Conservation (phyloP, 2,888 invertebrate species). For the Dichetophora obliterata region DNA sequence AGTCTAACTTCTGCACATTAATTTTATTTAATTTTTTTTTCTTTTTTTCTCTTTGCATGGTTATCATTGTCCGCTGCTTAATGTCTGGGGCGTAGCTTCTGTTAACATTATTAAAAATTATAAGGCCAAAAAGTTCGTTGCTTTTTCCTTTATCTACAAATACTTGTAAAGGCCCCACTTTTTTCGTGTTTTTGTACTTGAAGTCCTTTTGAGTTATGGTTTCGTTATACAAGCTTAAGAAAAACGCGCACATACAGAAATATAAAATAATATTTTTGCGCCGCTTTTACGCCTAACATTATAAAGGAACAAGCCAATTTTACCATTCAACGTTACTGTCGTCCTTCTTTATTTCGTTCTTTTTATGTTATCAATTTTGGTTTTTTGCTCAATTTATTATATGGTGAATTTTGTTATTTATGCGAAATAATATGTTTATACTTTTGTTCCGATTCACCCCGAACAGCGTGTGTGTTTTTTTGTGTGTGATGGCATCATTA, state of each 20-base stretch:
- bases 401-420: constrained; percentile 23
- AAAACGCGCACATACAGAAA: not conserved
- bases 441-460: not conserved
- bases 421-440: constrained; percentile 22
- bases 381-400: constrained; percentile 9
- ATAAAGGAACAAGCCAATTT: no score
- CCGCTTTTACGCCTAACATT: no score
- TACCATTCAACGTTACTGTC: no score
- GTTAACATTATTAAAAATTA: constrained; percentile 22
- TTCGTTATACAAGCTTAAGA: not conserved
- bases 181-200: not conserved
- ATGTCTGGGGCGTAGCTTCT: not conserved
- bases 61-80: not conserved
- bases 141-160: not conserved
- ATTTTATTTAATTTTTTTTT: no score
- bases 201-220: not conserved
- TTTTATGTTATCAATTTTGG: constrained; percentile 2
- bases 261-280: not conserved
- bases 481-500: constrained; percentile 53
- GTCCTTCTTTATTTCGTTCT: not conserved
- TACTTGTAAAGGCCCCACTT: no score
- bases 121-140: not conserved
- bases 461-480: not conserved
- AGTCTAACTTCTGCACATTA: no score
- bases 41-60: no score